Base-by-base conservation (phyloP, 2,888 invertebrate genomes). In the Acronicta psi region DNA sequence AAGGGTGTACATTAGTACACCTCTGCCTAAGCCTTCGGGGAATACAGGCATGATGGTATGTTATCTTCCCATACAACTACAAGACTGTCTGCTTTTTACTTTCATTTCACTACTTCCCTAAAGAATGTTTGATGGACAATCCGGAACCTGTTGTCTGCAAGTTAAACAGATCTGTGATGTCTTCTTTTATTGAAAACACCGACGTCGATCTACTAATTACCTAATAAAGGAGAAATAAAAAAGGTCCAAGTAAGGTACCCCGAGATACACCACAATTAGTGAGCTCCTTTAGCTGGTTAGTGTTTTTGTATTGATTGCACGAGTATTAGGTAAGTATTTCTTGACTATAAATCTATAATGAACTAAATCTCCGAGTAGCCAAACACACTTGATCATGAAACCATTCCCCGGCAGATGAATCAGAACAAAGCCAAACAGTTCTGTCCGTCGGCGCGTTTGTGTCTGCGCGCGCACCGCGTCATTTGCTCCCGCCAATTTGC, bases 401-500 rank as follows among this genome's bases (percentile, higher is more conserved):
- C 42, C 57, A 42, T 29, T 50, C 31, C 20, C 23, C 49, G 45
- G 37, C 55, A 63, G 51, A 69, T 71, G 66, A 66, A 72, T 71
- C 67, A 68, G 49, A 59, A 61, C 65, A 69, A 62, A 67, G 68
- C 56, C 68, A 56, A 34, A 51, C 59, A 60, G 68, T 61, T 57
- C 34, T 59, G 61, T 67, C 59, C 65, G 81, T 78, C 86, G 86
- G 85, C 70, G 61, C 83, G 79, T 83, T 83, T 84, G 80, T 68
- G 80, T 80, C 81, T 78, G 81, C 69, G 62, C 54, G 62, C 67
- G 77, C 63, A 72, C 57, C 80, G 90, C 86, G 59, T 89, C 89
- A 87, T 89, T 90, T 84, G 82, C 73, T 59, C 54, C 73, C 79
- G 63, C 83, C 75, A 83, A 90, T 89, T 89, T 86, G 90, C 84